Conservation (phyloP, 2,113 vertebrate species). For the western clawed frog (Xenopus tropicalis) region DNA sequence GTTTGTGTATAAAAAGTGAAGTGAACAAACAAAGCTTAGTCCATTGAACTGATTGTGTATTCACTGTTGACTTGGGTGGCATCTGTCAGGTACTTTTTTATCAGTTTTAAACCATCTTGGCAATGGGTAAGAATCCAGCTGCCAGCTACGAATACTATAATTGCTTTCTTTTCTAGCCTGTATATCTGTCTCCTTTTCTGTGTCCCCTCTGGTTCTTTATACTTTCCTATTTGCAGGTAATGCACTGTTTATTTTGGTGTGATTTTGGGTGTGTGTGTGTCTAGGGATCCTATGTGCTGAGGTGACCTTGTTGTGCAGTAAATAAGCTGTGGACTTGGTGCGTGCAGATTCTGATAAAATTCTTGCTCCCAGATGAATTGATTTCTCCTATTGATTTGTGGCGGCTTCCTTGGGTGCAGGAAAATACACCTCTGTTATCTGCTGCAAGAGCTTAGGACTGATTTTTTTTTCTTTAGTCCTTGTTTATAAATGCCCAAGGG, state of each 20-base stretch:
- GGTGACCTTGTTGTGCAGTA: slow-evolving; percentile 25
- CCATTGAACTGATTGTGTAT: slow-evolving; percentile 6
- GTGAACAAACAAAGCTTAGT: not conserved
- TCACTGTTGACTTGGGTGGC: slow-evolving; percentile 23
- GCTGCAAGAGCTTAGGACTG: not conserved
- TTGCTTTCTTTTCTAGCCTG: slow-evolving; percentile 52
- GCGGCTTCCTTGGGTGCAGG: not conserved
- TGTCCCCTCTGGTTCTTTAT: slow-evolving; percentile 13
- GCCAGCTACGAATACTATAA: slow-evolving; percentile 39
- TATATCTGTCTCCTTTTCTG: slow-evolving; percentile 39
- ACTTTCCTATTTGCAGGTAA: slow-evolving; percentile 29
- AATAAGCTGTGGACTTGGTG: slow-evolving; percentile 5
- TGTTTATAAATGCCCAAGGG: not conserved
- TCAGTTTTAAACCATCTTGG: slow-evolving; percentile 52
- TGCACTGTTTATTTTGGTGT: slow-evolving; percentile 3
- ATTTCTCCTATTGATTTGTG: slow-evolving; percentile 9
- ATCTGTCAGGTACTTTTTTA: slow-evolving; percentile 41
- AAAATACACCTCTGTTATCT: not conserved
- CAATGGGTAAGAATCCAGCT: slow-evolving; percentile 29
- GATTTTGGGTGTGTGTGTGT: not conserved
- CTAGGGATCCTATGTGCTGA: slow-evolving; percentile 13
- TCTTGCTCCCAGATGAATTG: slow-evolving; percentile 12
- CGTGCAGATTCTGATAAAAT: slow-evolving; percentile 16
- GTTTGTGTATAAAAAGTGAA: not conserved
- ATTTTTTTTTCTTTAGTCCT: not conserved